Evolutionary conservation across 2,888 invertebrate species (phyloP), one percentile per base, ranked within the genome.

Genomic region (Eupithecia centaureata): DNA sequence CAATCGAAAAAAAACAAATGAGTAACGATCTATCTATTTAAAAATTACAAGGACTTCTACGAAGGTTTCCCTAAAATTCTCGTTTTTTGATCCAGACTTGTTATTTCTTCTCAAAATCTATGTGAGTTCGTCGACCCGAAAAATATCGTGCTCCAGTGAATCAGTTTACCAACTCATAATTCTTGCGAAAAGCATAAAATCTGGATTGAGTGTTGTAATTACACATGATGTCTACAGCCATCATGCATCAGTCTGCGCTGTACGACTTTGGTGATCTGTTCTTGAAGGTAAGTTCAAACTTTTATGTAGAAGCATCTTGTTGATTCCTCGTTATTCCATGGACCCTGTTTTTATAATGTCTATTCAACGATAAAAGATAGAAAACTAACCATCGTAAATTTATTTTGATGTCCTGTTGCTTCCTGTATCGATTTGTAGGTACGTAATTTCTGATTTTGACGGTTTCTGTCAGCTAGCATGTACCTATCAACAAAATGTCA

Each of bases 181-280:
- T 82, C 76, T 83, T 82, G 79, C 82, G 82, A 84, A 84, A 76
- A 83, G 76, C 79, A 80, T 75, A 83, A 83, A 88, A 81, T 85
- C 89, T 92, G 92, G 92, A 92, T 88, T 87, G 86, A 91, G 91
- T 91, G 91, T 79, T 85, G 84, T 89, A 83, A 80, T n/a, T n/a
- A 86, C 85, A 86, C 91, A 94, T 89, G 86, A 96, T 96, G 96
- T 96, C 96, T 92, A 95, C 96, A 81, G 96, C 96, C 89, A 95
- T 96, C 90, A 96, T 96, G 96, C 95, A 95, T 91, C 95, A 94
- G 92, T 94, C 95, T 91, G 94, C 96, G 86, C 94, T 95, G 94
- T 96, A 95, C 93, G 96, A 96, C 84, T 95, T 96, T 94, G 95
- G 95, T 94, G 96, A 96, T 90, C 94, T 95, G 90, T 93, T 95